Evolutionary conservation across 2,797 vertebrate species (phyloP).

Genomic region (Bradypodion ventrale): DNA sequence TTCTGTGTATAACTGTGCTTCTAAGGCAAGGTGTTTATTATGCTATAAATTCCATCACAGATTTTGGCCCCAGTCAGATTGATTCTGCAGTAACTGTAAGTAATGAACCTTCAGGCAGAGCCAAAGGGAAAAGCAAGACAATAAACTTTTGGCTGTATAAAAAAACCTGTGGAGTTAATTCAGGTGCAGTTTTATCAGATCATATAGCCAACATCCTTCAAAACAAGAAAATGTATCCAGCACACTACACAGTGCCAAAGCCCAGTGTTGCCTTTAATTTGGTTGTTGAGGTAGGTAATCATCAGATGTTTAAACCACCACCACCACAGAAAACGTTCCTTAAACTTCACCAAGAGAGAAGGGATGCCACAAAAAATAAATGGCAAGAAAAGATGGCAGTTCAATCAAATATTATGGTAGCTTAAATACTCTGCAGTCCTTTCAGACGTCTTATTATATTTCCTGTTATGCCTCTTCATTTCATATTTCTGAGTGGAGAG

Average conservation of each 20-base stretch:
- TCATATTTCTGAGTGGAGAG: not conserved
- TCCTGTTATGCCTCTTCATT: not conserved
- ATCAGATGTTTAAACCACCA: slow-evolving; percentile 21
- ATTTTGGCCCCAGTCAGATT: slow-evolving; percentile 78
- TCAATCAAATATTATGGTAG: slow-evolving; percentile 28
- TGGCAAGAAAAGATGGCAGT: slow-evolving; percentile 9
- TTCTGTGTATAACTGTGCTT: slow-evolving; percentile 73
- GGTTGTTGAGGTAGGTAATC: slow-evolving; percentile 39
- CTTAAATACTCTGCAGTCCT: slow-evolving; percentile 10
- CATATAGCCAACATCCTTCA: slow-evolving; percentile 54
- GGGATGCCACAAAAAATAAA: slow-evolving; percentile 27
- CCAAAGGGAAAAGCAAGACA: slow-evolving; percentile 57
- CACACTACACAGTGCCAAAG: slow-evolving; percentile 43
- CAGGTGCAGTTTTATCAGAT: slow-evolving; percentile 73
- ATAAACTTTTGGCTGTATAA: slow-evolving; percentile 66
- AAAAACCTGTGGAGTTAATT: slow-evolving; percentile 71
- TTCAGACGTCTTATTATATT: slow-evolving; percentile 2
- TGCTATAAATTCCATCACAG: slow-evolving; percentile 78
- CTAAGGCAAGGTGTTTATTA: slow-evolving; percentile 69
- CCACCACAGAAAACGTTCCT: not conserved
- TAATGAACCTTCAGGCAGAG: slow-evolving; percentile 75
- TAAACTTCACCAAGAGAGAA: slow-evolving; percentile 31
- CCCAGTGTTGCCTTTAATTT: slow-evolving; percentile 52
- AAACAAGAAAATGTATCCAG: slow-evolving; percentile 59
- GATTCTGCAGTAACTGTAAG: slow-evolving; percentile 80